Evolutionary conservation across 2,113 vertebrate species (phyloP), one percentile per base, ranked within the genome.

Genomic region (Vicugna pacos): DNA sequence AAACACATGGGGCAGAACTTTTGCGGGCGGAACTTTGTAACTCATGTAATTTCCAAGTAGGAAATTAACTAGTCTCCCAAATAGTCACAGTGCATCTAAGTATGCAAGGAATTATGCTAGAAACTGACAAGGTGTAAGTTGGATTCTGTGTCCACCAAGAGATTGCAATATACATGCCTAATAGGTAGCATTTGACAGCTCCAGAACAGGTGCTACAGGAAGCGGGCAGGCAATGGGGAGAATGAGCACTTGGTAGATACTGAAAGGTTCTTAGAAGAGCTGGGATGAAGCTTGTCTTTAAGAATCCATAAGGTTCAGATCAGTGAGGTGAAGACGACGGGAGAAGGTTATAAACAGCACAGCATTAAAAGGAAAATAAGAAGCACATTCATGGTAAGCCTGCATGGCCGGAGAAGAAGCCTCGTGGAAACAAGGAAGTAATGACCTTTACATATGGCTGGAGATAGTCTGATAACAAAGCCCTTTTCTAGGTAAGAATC

Each of bases 1-100:
- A 88, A 48, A 73, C 38, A 62, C 46, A 19, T 6, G 6, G 64
- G 73, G 35, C 84, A 72, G 79, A 92, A 64, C 65, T 96, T 88
- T 69, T 42, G 38, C 38, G 64, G 73, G 35, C 84, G 62, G 79
- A 92, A 64, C 65, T 96, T 88, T 69, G 54, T n/a, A 95, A 52
- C 30, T 26, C 52, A n/a, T 87, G 62, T 52, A 26, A 72, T 58
- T 83, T 92, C 42, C 69, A 95, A 81, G n/a, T 65, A 94, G 89
- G 64, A 94, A 84, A 89, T 88, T 46, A 89, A 58, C 56, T 73
- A 67, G 72, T 76, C 35, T 91, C 83, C 76, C n/a, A 92, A 77
- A 91, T 83, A 90, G 20, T 81, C 77, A 77, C 32, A 16, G 38
- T 19, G 2, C 48, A 83, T 65, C 52, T 38, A 84, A 7, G 20